phyloP scores from a whole-genome alignment of 2,888 invertebrate genomes.

The Metopia argyrocephala region DNA sequence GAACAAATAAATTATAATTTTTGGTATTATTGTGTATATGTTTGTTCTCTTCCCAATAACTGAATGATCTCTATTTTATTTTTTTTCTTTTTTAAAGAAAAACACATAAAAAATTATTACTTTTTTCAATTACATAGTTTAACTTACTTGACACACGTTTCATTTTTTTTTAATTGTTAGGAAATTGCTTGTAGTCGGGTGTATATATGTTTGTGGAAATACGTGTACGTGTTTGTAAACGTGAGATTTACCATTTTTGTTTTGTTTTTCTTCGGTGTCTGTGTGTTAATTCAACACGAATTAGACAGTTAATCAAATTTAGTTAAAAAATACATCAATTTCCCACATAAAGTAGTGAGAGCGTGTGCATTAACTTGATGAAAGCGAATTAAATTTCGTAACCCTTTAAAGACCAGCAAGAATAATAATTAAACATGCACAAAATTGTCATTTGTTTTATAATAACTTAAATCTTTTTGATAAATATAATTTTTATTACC shows the following conservation, averaged over 20 bases:
- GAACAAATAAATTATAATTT: background rate
- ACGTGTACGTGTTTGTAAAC: background rate
- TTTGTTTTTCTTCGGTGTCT: too few species aligned
- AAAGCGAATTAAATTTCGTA: too few species aligned
- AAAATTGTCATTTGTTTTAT: too few species aligned
- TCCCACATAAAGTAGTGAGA: background rate
- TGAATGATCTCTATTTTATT: too few species aligned
- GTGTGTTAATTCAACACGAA: background rate
- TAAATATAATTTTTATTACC: too few species aligned
- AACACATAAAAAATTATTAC: background rate
- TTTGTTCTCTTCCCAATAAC: background rate
- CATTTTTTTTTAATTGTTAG: background rate
- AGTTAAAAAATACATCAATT: background rate
- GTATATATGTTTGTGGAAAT: background rate
- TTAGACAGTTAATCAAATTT: slow-evolving; percentile 34
- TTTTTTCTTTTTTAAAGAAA: too few species aligned
- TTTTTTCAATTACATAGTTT: background rate
- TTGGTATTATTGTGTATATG: background rate
- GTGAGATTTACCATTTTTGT: background rate
- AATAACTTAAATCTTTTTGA: too few species aligned
- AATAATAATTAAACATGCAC: too few species aligned
- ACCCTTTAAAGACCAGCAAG: too few species aligned
- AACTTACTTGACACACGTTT: background rate
- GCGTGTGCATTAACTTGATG: too few species aligned
- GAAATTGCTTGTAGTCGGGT: too few species aligned